A percentile compares a stretch with the other conserved stretches of the same genome.
These are phyloP conservation scores for Apotomis capreana DNA, from an alignment of 2,888 invertebrate species.

Conservation along the genomic window DNA sequence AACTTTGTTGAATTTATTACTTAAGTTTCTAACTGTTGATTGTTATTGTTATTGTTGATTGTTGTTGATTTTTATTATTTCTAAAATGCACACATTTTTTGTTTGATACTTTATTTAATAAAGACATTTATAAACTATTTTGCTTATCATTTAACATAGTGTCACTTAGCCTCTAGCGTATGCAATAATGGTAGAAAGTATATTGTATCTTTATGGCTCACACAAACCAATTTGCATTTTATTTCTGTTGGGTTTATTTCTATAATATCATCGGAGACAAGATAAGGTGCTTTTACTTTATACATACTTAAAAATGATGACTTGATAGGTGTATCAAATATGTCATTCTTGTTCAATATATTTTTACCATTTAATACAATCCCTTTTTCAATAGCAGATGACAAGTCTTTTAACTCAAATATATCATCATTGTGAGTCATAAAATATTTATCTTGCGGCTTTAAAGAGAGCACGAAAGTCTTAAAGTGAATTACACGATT, in stretches of 20 bases:
- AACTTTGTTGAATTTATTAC: slow-evolving; percentile 3
- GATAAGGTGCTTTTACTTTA: slow-evolving; percentile 30
- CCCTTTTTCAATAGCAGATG: not conserved
- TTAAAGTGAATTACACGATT: slow-evolving; percentile 10
- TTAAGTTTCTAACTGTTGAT: not conserved
- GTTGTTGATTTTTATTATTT: too few relatives aligned
- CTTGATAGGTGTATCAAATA: slow-evolving; percentile 21
- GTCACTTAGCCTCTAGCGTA: slow-evolving; percentile 17
- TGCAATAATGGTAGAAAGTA: slow-evolving; percentile 37
- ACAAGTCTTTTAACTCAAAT: slow-evolving; percentile 30
- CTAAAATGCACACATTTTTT: not conserved
- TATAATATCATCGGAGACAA: slow-evolving; percentile 3
- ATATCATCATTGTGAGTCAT: slow-evolving; percentile 34
- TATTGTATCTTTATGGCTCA: slow-evolving; percentile 25
- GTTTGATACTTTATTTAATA: slow-evolving; percentile 4
- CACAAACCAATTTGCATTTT: slow-evolving; percentile 39
- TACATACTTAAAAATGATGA: slow-evolving; percentile 40
- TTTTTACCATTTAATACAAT: not conserved
- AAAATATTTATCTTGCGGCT: slow-evolving; percentile 26
- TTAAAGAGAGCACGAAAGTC: slow-evolving; percentile 5
- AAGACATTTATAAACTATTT: not conserved
- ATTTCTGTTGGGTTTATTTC: slow-evolving; percentile 26
- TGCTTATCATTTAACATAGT: slow-evolving; percentile 4
- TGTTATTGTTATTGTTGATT: too few relatives aligned
- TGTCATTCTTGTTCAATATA: slow-evolving; percentile 16